Evolutionary conservation across 2,113 vertebrate genomes (phyloP), one percentile per base, ranked within the genome.

Genomic region (Cynoglossus semilaevis): DNA sequence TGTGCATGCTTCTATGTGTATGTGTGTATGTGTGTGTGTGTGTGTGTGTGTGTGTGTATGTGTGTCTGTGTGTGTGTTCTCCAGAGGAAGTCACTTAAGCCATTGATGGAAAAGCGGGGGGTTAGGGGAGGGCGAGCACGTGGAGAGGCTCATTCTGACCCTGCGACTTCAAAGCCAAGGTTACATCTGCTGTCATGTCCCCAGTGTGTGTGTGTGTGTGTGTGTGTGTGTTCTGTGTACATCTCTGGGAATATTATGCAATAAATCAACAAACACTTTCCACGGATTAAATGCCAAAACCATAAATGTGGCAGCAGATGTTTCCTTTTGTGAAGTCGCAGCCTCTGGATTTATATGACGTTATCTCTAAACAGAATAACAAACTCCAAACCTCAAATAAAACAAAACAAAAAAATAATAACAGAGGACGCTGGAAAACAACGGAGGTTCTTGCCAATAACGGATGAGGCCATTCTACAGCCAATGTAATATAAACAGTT

Each of bases 71-170:
- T 56, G 41, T 52, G 36, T 52, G 58, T 51, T 53, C 45, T 61
- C 43, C 44, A 52, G 36, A 70, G 73, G 62, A 76, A 67, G 62
- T 70, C 48, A 53, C 49, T 46, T 70, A 67, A 76, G 66, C 66
- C 56, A 59, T 59, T 48, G 72, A 58, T 51, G 50, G 51, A 48
- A 29, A 29, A 29, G 22, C 22, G 2, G 22, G n/a, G n/a, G n/a
- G n/a, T n/a, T 47, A 58, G 36, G 47, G 48, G 45, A 54, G 46
- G 58, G 46, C 37, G 42, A 51, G 36, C 74, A 73, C 2, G 43
- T 58, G 62, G 51, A 49, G 38, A 51, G 18, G 47, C 63, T 38
- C 38, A 19, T 29, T 54, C 11, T 48, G 42, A 44, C 55, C 51
- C 40, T 43, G 38, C 45, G 35, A 19, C 58, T 59, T 70, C 64